Evolutionary conservation across 2,888 invertebrate genomes (phyloP).

Genomic region (Gnatocerus cornutus): DNA sequence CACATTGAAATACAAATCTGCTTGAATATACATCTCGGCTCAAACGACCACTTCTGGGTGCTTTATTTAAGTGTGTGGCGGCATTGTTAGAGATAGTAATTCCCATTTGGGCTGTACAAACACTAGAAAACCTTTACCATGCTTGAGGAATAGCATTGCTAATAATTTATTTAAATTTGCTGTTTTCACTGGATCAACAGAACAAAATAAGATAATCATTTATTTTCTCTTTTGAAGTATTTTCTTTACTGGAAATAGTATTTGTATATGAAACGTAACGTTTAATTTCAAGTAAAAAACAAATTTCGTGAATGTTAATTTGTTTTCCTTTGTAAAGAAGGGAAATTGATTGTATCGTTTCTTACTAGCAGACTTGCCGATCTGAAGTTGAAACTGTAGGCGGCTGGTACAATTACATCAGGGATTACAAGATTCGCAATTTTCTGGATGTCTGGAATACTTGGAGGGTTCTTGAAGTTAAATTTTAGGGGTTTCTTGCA

Average conservation of each 20-base stretch:
- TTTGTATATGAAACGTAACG: not conserved
- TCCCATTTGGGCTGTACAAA: conserved; percentile 23
- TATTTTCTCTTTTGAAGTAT: conserved; percentile 7
- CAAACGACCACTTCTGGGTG: conserved; percentile 14
- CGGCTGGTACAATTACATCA: too few species aligned
- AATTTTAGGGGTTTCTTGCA: too few species aligned
- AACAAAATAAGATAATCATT: not conserved
- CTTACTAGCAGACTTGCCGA: too few species aligned
- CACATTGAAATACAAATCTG: conserved; percentile 12
- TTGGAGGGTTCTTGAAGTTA: too few species aligned
- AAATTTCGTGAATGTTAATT: conserved; percentile 7
- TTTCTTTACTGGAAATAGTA: not conserved
- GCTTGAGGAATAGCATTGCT: not conserved
- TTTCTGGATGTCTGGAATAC: too few species aligned
- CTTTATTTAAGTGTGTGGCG: conserved; percentile 21
- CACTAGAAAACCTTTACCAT: conserved; percentile 19
- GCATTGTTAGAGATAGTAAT: conserved; percentile 20
- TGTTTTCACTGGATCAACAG: conserved; percentile 10
- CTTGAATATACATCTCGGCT: conserved; percentile 19
- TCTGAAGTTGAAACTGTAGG: too few species aligned
- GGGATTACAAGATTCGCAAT: too few species aligned
- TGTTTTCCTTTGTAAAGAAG: not conserved
- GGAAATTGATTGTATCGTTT: not conserved
- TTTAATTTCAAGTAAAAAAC: conserved; percentile 1
- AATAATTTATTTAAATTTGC: conserved; percentile 26